phyloP scores from a whole-genome alignment of 1,140 invertebrate genomes.

The Drosophila parabipectinata region DNA sequence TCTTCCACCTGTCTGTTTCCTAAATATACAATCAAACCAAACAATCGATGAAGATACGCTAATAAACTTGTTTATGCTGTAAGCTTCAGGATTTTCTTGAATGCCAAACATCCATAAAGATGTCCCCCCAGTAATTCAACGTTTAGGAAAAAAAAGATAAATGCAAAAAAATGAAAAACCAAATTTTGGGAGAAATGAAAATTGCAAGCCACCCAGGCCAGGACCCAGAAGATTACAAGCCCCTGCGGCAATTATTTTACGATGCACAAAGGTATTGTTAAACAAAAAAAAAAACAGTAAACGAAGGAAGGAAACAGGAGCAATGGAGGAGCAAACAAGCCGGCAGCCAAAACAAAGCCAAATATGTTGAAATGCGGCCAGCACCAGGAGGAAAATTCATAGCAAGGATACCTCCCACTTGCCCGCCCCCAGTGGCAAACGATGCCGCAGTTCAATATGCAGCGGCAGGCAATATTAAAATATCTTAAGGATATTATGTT shows the following conservation, averaged over 20 bases:
- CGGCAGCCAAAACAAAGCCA: conserved; percentile 77
- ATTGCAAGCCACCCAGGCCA: conserved; percentile 67
- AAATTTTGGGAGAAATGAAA: conserved; percentile 45
- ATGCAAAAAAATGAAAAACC: conserved; percentile 19
- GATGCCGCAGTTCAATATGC: conserved; percentile 79
- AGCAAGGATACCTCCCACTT: conserved; percentile 3
- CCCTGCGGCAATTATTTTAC: conserved; percentile 82
- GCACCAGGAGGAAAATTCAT: conserved; percentile 33
- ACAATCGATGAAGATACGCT: conserved; percentile 24
- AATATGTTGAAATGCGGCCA: conserved; percentile 82
- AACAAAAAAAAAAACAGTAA: conserved; percentile 15
- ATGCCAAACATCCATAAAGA: conserved; percentile 49
- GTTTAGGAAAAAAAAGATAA: conserved; percentile 8
- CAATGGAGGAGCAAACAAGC: conserved; percentile 59
- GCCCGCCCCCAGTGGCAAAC: conserved; percentile 7
- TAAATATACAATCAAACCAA: conserved; percentile 2
- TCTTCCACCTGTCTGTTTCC: not conserved
- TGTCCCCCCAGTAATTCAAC: conserved; percentile 28
- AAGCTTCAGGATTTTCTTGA: conserved; percentile 7
- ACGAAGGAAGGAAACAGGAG: conserved; percentile 32
- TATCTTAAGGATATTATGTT: conserved; percentile 84
- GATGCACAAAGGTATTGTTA: conserved; percentile 84
- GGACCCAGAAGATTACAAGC: conserved; percentile 73
- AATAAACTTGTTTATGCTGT: conserved; percentile 29
- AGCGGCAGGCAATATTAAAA: conserved; percentile 80